Evolutionary conservation across 2,888 invertebrate species (phyloP).

Genomic region (Callyntrura guangdongensis): DNA sequence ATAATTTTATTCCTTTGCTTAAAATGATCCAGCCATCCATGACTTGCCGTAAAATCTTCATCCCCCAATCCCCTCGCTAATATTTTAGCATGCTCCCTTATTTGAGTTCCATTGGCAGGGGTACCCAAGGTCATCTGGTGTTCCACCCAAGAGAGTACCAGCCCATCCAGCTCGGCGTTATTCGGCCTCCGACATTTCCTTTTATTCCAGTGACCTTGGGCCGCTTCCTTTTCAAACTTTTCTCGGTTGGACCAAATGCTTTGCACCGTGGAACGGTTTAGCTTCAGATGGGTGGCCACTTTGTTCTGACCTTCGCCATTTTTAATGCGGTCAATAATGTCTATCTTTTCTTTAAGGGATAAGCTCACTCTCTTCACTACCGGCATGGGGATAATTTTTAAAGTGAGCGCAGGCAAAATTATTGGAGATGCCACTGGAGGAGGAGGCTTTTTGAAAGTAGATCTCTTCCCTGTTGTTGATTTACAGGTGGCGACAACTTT

Average conservation of each 20-base stretch:
- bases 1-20: conserved; percentile 38
- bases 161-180: conserved; percentile 18
- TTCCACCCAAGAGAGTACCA: conserved; percentile 33
- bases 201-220: neutral
- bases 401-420: neutral
- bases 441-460: too few relatives aligned
- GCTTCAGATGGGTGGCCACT: conserved; percentile 32
- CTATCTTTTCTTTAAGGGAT: conserved; percentile 21
- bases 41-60: conserved; percentile 32
- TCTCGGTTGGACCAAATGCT: conserved; percentile 45
- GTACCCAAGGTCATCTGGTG: conserved; percentile 23
- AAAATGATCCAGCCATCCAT: conserved; percentile 57
- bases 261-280: conserved; percentile 58
- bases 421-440: neutral
- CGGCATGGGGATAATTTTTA: conserved; percentile 51
- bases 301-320: conserved; percentile 50
- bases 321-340: conserved; percentile 47
- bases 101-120: conserved; percentile 47
- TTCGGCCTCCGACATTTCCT: conserved; percentile 38
- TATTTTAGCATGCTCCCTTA: conserved; percentile 50
- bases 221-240: conserved; percentile 11
- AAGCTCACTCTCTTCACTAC: neutral
- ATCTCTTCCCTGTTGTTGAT: too few relatives aligned
- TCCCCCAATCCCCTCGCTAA: conserved; percentile 35
- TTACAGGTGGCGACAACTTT: too few relatives aligned